Evolutionary conservation across 2,797 vertebrate genomes (phyloP).

Genomic region (Xiphophorus birchmanni): DNA sequence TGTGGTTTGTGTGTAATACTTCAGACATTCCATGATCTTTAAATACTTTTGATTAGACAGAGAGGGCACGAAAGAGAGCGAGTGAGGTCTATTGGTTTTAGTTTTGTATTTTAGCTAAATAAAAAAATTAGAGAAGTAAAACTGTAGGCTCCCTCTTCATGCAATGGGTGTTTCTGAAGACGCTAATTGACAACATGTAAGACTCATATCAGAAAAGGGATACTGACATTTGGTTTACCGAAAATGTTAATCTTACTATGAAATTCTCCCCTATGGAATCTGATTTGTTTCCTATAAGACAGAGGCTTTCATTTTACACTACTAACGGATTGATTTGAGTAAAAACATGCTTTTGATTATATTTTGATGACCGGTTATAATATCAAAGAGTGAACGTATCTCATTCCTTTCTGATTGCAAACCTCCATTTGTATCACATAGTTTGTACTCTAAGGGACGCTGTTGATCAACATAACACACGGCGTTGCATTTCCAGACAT

Average conservation of each 20-base stretch:
- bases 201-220: not conserved
- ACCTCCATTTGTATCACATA: not conserved
- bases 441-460: constrained; percentile 55
- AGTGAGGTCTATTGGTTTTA: no score
- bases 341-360: not conserved
- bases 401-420: not conserved
- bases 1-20: not conserved
- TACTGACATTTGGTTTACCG: not conserved
- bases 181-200: not conserved
- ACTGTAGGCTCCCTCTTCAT: not conserved
- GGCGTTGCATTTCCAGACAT: not conserved
- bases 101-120: not conserved
- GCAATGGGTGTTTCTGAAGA: not conserved
- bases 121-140: not conserved
- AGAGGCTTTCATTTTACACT: not conserved
- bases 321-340: not conserved
- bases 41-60: not conserved
- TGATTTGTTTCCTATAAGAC: not conserved
- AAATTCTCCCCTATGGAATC: not conserved
- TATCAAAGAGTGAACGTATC: not conserved
- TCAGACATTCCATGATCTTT: not conserved
- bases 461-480: constrained; percentile 45
- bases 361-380: no score
- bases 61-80: not conserved
- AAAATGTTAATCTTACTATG: not conserved